A percentile compares a stretch with the other conserved stretches of the same genome.
Conservation (phyloP, 2,888 invertebrate genomes). For the Amblyteles armatorius region DNA sequence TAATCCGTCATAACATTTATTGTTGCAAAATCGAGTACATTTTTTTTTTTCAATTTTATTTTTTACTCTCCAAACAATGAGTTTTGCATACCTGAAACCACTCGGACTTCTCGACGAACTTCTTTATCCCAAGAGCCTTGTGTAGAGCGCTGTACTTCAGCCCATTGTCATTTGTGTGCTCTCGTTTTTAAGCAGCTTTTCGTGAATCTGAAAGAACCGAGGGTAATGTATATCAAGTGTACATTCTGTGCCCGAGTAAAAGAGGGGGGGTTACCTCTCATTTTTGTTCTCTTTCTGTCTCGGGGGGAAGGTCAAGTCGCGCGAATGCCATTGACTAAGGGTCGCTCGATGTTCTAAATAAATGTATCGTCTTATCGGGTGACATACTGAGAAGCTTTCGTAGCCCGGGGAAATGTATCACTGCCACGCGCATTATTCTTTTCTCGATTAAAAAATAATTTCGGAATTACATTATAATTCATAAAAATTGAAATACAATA, state of each 20-base stretch:
- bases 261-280: conserved; percentile 12
- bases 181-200: conserved; percentile 71
- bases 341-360: background rate
- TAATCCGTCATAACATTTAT: background rate
- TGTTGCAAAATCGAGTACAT: background rate
- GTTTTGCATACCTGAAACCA: conserved; percentile 48
- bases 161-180: conserved; percentile 79
- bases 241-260: background rate
- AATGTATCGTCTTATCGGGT: background rate
- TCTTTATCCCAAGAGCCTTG: conserved; percentile 64
- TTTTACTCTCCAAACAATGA: background rate
- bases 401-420: background rate
- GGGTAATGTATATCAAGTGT: conserved; percentile 27
- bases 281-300: background rate
- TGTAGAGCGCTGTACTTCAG: conserved; percentile 75
- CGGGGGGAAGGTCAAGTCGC: conserved; percentile 2
- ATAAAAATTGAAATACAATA: no score
- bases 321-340: conserved; percentile 1
- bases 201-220: conserved; percentile 66
- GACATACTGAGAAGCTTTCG: background rate
- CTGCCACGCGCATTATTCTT: no score
- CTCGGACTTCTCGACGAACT: conserved; percentile 59
- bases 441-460: no score
- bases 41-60: background rate
- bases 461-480: no score